Conservation (phyloP, 53 echinoderm and acorn worm species). For the Crossaster papposus region DNA sequence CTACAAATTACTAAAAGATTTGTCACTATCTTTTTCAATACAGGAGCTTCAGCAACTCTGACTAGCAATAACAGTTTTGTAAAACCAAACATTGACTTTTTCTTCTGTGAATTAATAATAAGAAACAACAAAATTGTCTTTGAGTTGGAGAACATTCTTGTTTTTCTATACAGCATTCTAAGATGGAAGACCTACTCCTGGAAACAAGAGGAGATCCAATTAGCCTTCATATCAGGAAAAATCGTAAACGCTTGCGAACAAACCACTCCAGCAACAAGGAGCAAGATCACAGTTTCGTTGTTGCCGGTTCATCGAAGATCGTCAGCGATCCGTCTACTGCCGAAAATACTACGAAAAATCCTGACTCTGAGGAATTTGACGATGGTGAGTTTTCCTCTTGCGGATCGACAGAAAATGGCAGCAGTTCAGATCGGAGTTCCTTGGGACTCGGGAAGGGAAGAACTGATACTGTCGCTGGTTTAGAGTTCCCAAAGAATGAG, state of each 20-base stretch:
- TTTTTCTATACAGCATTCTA: background rate
- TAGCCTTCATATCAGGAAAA: constrained; percentile 29
- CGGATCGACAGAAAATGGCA: background rate
- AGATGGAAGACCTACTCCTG: constrained; percentile 31
- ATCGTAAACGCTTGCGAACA: background rate
- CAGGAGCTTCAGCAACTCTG: too few relatives aligned
- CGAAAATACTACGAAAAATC: background rate
- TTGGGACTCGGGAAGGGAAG: background rate
- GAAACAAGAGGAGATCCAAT: constrained; percentile 58
- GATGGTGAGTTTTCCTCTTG: background rate
- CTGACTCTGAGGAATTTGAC: background rate
- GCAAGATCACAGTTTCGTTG: background rate
- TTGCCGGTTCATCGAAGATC: background rate
- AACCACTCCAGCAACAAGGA: background rate
- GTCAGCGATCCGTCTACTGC: background rate
- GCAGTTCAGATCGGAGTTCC: background rate
- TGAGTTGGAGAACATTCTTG: background rate
- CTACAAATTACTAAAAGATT: too few relatives aligned
- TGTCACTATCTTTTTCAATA: too few relatives aligned
- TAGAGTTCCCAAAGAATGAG: background rate
- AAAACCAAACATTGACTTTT: too few relatives aligned
- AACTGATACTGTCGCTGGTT: background rate
- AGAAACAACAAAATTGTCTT: background rate
- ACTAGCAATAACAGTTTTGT: too few relatives aligned
- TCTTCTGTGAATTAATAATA: too few relatives aligned